Evolutionary conservation across 2,113 vertebrate species (phyloP).

Genomic region (Hyperopisus bebe): DNA sequence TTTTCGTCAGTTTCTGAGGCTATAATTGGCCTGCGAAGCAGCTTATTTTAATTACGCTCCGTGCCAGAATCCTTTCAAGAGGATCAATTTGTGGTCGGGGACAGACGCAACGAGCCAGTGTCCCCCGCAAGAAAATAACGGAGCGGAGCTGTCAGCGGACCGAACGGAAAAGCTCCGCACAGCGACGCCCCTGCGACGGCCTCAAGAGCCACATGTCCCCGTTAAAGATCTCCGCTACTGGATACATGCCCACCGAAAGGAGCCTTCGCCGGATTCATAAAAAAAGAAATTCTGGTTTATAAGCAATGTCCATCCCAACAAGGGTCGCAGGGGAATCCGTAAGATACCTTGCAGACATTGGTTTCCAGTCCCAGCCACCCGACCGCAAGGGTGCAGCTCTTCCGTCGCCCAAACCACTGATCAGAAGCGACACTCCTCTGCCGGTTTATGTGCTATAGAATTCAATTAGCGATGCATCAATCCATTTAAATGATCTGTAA

Average conservation of each 20-base stretch:
- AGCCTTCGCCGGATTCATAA: background rate
- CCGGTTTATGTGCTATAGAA: background rate
- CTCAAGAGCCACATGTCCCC: background rate
- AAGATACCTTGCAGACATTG: no score
- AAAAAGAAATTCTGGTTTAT: background rate
- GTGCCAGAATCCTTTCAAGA: slow-evolving; percentile 11
- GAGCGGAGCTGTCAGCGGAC: background rate
- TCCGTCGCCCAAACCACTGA: no score
- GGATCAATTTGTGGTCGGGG: background rate
- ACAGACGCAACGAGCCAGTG: background rate
- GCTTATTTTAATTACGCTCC: slow-evolving; percentile 1
- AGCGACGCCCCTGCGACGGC: no score
- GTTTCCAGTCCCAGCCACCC: background rate
- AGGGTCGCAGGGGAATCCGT: background rate
- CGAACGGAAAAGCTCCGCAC: background rate
- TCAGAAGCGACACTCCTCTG: background rate
- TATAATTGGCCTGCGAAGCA: background rate
- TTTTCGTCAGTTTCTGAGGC: background rate
- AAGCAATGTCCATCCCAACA: background rate
- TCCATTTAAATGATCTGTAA: background rate
- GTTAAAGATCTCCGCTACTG: background rate
- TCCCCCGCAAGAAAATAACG: background rate
- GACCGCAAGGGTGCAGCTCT: no score
- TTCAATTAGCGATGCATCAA: background rate
- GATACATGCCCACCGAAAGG: background rate